These are phyloP conservation scores for Chrysolina haemoptera DNA, from an alignment of 2,888 invertebrate species.

Conservation along the genomic window DNA sequence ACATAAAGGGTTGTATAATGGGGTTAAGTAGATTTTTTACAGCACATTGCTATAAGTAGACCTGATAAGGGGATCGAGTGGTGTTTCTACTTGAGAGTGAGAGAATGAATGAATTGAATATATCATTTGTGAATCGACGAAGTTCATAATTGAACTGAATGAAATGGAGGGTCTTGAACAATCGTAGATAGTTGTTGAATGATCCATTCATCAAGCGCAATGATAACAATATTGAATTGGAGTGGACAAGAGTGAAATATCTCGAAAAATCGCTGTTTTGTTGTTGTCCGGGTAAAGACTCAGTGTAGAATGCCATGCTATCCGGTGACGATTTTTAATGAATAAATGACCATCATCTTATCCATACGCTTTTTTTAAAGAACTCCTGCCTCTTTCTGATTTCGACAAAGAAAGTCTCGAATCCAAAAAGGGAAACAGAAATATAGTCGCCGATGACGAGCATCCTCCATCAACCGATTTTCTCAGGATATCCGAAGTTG, in stretches of 20 bases:
- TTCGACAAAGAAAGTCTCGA: too few relatives aligned
- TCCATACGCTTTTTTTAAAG: too few relatives aligned
- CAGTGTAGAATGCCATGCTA: too few relatives aligned
- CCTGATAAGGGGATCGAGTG: constrained; percentile 38
- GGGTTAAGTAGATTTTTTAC: constrained; percentile 38
- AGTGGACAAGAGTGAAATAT: not conserved
- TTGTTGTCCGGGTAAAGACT: too few relatives aligned
- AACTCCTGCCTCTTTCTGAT: too few relatives aligned
- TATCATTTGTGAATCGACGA: constrained; percentile 6
- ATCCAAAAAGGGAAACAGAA: not conserved
- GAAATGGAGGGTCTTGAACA: not conserved
- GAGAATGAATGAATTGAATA: constrained; percentile 16
- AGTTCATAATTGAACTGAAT: not conserved
- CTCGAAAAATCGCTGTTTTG: not conserved
- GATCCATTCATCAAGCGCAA: not conserved
- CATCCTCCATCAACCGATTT: not conserved
- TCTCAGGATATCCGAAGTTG: not conserved
- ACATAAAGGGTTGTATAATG: constrained; percentile 34
- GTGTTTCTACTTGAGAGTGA: constrained; percentile 24
- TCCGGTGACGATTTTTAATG: too few relatives aligned
- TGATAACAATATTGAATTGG: not conserved
- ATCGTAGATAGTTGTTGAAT: not conserved
- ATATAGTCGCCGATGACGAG: not conserved
- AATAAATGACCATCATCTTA: too few relatives aligned
- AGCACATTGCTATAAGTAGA: constrained; percentile 41